phyloP scores from a whole-genome alignment of 2,797 vertebrate genomes.

The Syngnathus rostellatus region DNA sequence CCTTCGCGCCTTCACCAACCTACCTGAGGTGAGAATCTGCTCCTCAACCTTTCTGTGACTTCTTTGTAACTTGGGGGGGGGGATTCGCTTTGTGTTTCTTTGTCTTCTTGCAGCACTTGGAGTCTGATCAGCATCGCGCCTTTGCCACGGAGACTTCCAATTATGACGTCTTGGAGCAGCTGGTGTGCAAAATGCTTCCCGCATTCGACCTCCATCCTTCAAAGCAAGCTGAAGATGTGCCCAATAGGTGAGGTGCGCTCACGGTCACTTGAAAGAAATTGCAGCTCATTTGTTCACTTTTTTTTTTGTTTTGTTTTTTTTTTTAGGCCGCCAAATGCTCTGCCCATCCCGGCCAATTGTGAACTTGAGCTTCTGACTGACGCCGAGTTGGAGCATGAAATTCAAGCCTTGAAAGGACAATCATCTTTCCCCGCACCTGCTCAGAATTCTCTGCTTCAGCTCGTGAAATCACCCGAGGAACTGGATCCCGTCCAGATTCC shows the following conservation, averaged over 20 bases:
- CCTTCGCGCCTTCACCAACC: constrained; percentile 67
- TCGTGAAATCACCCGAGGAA: constrained; percentile 10
- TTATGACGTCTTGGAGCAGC: constrained; percentile 65
- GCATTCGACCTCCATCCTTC: constrained; percentile 37
- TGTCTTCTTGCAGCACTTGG: constrained; percentile 70
- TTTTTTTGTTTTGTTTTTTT: background rate
- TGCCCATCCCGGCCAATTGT: constrained; percentile 17
- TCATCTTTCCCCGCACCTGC: constrained; percentile 14
- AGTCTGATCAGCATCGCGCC: constrained; percentile 65
- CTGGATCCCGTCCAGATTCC: constrained; percentile 10
- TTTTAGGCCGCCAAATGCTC: constrained; percentile 27
- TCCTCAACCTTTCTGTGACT: background rate
- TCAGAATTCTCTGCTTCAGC: constrained; percentile 3
- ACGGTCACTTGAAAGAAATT: background rate
- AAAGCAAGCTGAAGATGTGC: constrained; percentile 21
- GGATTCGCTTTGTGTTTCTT: background rate
- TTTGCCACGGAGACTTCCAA: constrained; percentile 67
- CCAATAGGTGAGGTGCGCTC: constrained; percentile 33
- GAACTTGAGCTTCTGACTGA: constrained; percentile 52
- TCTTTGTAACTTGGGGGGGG: no score
- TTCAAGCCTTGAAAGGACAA: constrained; percentile 39
- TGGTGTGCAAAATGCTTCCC: constrained; percentile 65
- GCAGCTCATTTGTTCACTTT: background rate
- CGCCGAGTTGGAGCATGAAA: constrained; percentile 41
- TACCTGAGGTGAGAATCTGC: constrained; percentile 61